phyloP scores from a whole-genome alignment of 37 sponge, comb jelly and placozoan genomes.

The Sycon ciliatum region DNA sequence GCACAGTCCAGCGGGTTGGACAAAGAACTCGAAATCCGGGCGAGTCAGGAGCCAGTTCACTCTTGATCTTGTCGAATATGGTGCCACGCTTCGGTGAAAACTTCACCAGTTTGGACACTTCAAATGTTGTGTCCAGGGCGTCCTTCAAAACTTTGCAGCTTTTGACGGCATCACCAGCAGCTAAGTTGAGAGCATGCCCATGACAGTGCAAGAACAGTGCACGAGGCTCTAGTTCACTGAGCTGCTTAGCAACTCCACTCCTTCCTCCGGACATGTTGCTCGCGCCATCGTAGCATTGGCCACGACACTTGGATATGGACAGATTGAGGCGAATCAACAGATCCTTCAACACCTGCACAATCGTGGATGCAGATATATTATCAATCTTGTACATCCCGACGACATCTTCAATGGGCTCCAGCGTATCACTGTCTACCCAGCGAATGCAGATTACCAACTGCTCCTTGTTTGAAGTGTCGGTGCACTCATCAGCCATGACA shows the following conservation, averaged over 20 bases:
- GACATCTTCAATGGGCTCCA: constrained; percentile 53
- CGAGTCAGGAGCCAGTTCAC: constrained; percentile 25
- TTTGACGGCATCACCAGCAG: constrained; percentile 31
- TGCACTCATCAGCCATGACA: constrained; percentile 51
- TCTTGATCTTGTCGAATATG: constrained; percentile 26
- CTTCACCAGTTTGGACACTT: constrained; percentile 32
- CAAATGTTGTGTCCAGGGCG: constrained; percentile 31
- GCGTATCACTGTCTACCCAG: constrained; percentile 37
- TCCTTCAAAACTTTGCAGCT: constrained; percentile 27
- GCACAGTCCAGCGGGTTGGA: constrained; percentile 14
- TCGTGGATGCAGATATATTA: constrained; percentile 34
- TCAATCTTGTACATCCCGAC: constrained; percentile 54
- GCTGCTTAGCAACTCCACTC: constrained; percentile 21
- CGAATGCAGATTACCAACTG: constrained; percentile 43
- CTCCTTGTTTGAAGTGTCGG: constrained; percentile 41
- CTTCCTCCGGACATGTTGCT: constrained; percentile 27
- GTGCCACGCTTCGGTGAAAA: constrained; percentile 36
- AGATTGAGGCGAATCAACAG: constrained; percentile 26
- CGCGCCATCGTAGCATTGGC: constrained; percentile 66
- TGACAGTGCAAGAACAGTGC: constrained; percentile 36
- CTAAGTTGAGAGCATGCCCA: constrained; percentile 35
- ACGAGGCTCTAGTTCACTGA: constrained; percentile 17
- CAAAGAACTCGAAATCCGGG: constrained; percentile 19
- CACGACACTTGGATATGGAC: constrained; percentile 18
- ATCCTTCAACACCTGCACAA: constrained; percentile 32